Base-by-base conservation (phyloP, 2,113 vertebrate species). In the Aplodontia rufa region DNA sequence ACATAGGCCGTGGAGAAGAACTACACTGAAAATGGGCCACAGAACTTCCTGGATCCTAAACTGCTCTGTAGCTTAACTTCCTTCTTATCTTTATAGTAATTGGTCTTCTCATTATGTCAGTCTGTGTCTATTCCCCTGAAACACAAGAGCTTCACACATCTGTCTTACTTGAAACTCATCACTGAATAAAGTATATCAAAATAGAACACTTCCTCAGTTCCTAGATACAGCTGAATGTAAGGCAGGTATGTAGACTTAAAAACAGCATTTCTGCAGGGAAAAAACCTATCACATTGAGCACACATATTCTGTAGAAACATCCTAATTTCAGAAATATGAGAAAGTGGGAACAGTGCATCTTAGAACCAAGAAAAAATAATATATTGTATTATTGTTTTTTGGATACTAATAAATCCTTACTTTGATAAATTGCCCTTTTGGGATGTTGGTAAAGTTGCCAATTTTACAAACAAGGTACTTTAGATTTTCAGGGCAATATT, bases 381-480 rank as follows among this genome's bases (percentile, higher is more conserved):
- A 28, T 47, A 28, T 89, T 78, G n/a, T n/a, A n/a, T 60, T 53
- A 87, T 26, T 78, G 40, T 84, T 22, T 87, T 64, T 64, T 90
- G 13, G 24, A 76, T 49, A 74, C 62, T 5, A 71, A 37, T 17
- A 90, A 60, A 55, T 81, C 69, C 19, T 60, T 55, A 47, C 26
- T 79, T 71, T 89, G 47, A 89, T 32, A 85, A 88, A 55, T 32
- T 80, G 35, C 17, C 49, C 45, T 71, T 80, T 47, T 78, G 47
- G 26, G 83, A 88, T 69, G 45, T 74, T 58, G 47, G 40, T 47
- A 64, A 84, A 86, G 82, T n/a, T 86, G 6, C 14, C 51, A 55
- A 76, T 87, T 89, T 86, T 91, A 89, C n/a, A 76, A 93, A 72
- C 66, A 75, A 90, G n/a, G 47, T 78, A 84, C 55, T 58, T 96